phyloP scores from a whole-genome alignment of 2,113 vertebrate genomes.

The Elephas maximus region DNA sequence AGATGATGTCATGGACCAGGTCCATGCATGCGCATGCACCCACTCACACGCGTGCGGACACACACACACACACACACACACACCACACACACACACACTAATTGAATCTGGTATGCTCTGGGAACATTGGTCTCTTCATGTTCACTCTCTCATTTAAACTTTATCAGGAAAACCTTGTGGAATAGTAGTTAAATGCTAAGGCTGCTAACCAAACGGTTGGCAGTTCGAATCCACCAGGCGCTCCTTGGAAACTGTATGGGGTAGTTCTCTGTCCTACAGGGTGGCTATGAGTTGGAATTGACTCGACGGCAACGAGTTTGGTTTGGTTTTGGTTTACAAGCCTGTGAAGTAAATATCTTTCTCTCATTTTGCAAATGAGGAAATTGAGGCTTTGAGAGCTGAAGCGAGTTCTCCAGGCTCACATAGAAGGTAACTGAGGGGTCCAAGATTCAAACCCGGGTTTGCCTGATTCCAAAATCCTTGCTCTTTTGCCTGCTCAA shows the following conservation, averaged over 20 bases:
- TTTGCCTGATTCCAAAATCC: conserved; percentile 2
- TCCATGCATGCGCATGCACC: fast-evolving
- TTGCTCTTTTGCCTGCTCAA: not conserved
- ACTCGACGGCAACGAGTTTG: too few species aligned
- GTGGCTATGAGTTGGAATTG: too few species aligned
- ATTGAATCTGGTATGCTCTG: not conserved
- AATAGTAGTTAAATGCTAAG: too few species aligned
- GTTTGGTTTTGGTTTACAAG: not conserved
- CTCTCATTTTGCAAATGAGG: not conserved
- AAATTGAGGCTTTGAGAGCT: not conserved
- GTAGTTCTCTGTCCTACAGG: too few species aligned
- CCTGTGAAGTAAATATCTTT: not conserved
- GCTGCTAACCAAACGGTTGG: too few species aligned
- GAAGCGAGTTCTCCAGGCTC: not conserved
- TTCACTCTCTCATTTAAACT: not conserved
- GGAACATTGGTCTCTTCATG: not conserved
- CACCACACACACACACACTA: not conserved
- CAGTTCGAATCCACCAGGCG: too few species aligned
- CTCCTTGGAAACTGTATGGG: too few species aligned
- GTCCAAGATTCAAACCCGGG: not conserved
- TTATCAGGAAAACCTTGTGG: not conserved
- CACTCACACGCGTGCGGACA: too few species aligned
- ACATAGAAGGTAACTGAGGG: not conserved
- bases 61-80: too few species aligned
- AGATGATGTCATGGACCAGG: not conserved